A percentile compares a stretch with the other conserved stretches of the same genome.
These are phyloP conservation scores for Alosa alosa DNA, from an alignment of 2,113 vertebrate genomes.

Conservation along the genomic window DNA sequence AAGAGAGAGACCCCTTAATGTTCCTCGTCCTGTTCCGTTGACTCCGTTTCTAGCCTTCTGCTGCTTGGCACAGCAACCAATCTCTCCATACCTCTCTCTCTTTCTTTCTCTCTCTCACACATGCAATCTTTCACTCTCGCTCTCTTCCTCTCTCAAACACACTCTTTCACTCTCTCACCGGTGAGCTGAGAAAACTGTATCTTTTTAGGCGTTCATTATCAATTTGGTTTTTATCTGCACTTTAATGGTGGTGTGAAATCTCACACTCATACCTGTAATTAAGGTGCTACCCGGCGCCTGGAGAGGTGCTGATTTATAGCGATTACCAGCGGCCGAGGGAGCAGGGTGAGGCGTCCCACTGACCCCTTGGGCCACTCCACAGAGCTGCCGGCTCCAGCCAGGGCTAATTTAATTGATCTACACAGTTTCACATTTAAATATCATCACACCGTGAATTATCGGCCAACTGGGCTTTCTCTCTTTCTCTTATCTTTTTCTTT, in stretches of 20 bases:
- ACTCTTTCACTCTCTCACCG: background rate
- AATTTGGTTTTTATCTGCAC: constrained; percentile 53
- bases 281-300: constrained; percentile 47
- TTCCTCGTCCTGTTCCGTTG: background rate
- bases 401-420: constrained; percentile 53
- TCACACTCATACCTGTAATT: constrained; percentile 54
- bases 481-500: background rate
- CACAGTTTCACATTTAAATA: constrained; percentile 47
- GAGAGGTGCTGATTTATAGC: constrained; percentile 47
- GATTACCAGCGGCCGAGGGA: constrained; percentile 44
- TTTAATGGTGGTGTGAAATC: constrained; percentile 50
- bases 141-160: background rate
- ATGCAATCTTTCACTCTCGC: background rate
- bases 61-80: background rate
- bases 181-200: constrained; percentile 14
- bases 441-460: constrained; percentile 32
- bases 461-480: constrained; percentile 25
- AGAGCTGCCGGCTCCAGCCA: constrained; percentile 39
- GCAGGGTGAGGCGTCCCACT: constrained; percentile 41
- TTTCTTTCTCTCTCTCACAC: background rate
- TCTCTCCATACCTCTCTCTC: background rate
- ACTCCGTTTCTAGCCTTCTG: background rate
- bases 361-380: constrained; percentile 45
- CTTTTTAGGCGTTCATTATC: constrained; percentile 49
- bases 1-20: background rate